Percentiles rank a stretch among this genome's conserved stretches.
These are phyloP conservation scores for Xylocampa areola DNA, from an alignment of 2,888 invertebrate species.

Conservation along the genomic window DNA sequence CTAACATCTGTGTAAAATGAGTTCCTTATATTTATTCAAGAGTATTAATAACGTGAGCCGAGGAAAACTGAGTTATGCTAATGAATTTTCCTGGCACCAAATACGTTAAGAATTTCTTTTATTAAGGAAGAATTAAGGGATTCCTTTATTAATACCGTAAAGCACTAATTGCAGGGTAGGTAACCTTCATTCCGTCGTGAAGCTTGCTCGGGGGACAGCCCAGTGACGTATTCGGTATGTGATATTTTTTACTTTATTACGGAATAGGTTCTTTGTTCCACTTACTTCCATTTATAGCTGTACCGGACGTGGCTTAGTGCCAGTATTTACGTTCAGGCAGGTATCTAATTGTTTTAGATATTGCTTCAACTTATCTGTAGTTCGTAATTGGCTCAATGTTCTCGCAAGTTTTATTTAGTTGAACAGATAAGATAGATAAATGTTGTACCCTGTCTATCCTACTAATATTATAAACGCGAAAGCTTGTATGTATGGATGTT, in stretches of 20 bases:
- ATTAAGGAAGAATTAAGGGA: conserved; percentile 76
- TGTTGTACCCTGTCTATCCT: too few relatives aligned
- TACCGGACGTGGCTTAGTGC: conserved; percentile 14
- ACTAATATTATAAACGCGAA: too few relatives aligned
- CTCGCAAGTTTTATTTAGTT: conserved; percentile 28
- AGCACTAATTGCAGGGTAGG: conserved; percentile 78
- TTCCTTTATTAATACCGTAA: conserved; percentile 80
- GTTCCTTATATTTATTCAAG: conserved; percentile 36
- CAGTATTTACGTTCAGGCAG: conserved; percentile 9
- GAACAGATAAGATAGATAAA: conserved; percentile 24
- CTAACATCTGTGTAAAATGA: conserved; percentile 35
- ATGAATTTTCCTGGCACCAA: conserved; percentile 57
- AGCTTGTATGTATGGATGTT: too few relatives aligned
- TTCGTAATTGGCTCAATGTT: conserved; percentile 8
- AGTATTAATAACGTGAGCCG: conserved; percentile 51
- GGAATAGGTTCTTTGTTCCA: conserved; percentile 13
- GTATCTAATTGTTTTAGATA: conserved; percentile 11
- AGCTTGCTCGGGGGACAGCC: conserved; percentile 64
- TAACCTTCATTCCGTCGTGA: conserved; percentile 73
- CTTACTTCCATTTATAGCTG: conserved; percentile 6
- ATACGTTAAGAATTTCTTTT: conserved; percentile 71
- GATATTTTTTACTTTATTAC: conserved; percentile 17
- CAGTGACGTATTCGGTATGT: conserved; percentile 63
- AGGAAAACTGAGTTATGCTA: conserved; percentile 58
- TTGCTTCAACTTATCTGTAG: conserved; percentile 5